Base-by-base conservation (phyloP, 2,888 invertebrate species). In the Ceriagrion tenellum region DNA sequence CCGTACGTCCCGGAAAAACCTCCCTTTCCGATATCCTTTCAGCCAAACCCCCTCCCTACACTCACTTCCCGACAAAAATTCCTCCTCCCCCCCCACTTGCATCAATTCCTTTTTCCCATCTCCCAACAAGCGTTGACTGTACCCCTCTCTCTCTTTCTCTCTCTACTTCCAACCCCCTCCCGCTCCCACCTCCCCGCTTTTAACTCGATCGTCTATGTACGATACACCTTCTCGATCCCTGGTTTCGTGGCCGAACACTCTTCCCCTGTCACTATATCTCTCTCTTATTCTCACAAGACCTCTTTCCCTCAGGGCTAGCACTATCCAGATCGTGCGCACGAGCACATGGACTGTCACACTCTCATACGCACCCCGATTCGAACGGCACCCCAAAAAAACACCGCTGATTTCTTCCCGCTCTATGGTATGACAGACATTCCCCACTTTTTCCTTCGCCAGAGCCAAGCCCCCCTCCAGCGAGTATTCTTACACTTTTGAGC, bases 21-120 rank as follows among this genome's bases (percentile, higher is more conserved):
- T 59, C 59, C 55, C 74, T 93, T n/a, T 93, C 93, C 93, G 40
- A 69, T 93, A 93, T 63, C 69, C 74, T 63, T n/a, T 56, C 90
- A 55, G 13, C 90, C 90, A 20, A 8, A 16, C 47, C 47, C 93
- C 12, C 69, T 35, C 59, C 35, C 91, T 26, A 40, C 40, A n/a
- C 55, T 26, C 20, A n/a, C 23, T 26, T 55, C 40, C 89, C 89
- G 12, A 59, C 18, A 59, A 59, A 59, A 59, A 59, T 59, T 59
- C 59, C 59, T 1, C 10, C 59, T 12, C 56, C 88, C 35, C 88
- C 55, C 55, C 55, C 55, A 55, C 89, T 55, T 47, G 89, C 89
- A 16, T 55, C 89, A n/a, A n/a, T 55, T 89, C 47, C 89, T n/a
- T 69, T 93, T 93, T 69, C 93, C 91, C 93, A 47, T 30, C 69